Evolutionary conservation across 2,888 invertebrate species (phyloP), one percentile per base, ranked within the genome.

Genomic region (Rhaphigaster nebulosa): DNA sequence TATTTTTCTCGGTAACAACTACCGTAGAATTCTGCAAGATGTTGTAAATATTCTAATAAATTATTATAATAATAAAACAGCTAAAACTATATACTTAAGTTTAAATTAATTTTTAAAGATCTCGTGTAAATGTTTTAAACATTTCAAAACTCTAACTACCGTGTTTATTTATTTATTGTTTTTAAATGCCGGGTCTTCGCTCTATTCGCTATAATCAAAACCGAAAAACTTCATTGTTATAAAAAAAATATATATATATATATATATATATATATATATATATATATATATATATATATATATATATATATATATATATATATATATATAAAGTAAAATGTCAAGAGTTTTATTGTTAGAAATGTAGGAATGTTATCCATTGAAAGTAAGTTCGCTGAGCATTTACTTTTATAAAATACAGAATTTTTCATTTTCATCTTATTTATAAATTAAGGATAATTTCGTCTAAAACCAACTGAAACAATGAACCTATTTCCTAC

Each of bases 401-500:
- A 60, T 60, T n/a, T 60, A 20, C 12, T 65, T 18, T 29, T 60
- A 13, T 26, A 60, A 60, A n/a, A n/a, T n/a, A 12, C n/a, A 26
- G 15, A 18, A 38, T 38, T 76, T 10, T 8, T 76, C 1, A 76
- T 18, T 29, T 65, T 34, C 6, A 29, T 5, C 20, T 20, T 20
- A 38, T 76, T 0, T 13, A 76, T 20, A 23, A 34, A 76, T 20
- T 38, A 18, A 0, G 23, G 1, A 38, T 38, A 38, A 38, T 76
- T 38, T 76, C 20, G 6, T 76, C 6, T 38, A 20, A 20, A 38
- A 76, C 38, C 38, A 70, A 54, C 20, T 20, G 54, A 56, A 76
- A 76, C 45, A 84, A 80, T 84, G 84, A 84, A n/a, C 4, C 45
- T 41, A 84, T 84, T 84, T 84, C 41, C 84, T 84, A 45, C 45